Evolutionary conservation across 2,797 vertebrate genomes (phyloP).

Genomic region (Aselliscus stoliczkanus): DNA sequence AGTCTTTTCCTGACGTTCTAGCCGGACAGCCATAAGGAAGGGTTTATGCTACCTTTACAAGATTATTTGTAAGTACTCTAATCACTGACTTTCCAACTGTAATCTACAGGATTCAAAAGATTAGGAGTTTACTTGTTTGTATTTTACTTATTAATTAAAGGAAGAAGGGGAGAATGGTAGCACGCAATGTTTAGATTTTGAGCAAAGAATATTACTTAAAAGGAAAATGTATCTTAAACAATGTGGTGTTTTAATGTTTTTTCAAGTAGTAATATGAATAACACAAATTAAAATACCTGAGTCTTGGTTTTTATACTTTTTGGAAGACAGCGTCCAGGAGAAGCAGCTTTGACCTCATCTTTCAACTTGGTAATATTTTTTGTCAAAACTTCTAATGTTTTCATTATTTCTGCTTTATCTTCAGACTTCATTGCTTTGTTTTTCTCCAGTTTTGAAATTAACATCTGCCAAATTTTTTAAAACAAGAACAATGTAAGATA

Average conservation of each 20-base stretch:
- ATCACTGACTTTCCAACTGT: not conserved
- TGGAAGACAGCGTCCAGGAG: slow-evolving; percentile 80
- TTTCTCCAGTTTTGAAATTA: slow-evolving; percentile 97
- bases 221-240: slow-evolving; percentile 37
- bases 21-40: no score
- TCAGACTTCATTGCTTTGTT: slow-evolving; percentile 95
- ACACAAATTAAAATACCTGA: slow-evolving; percentile 85
- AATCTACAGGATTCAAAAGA: not conserved
- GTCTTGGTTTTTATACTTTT: slow-evolving; percentile 91
- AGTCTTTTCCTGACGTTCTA: no score
- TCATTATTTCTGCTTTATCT: slow-evolving; percentile 97
- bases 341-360: slow-evolving; percentile 94
- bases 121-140: not conserved
- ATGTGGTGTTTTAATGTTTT: not conserved
- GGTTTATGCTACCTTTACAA: not conserved
- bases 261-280: slow-evolving; percentile 33
- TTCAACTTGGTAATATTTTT: slow-evolving; percentile 97
- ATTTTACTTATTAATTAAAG: not conserved
- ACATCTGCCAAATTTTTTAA: slow-evolving; percentile 84
- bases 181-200: not conserved
- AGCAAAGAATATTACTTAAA: not conserved
- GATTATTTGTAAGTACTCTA: not conserved
- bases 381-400: slow-evolving; percentile 90
- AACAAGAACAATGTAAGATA: slow-evolving; percentile 9
- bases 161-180: not conserved